Evolutionary conservation across 2,888 invertebrate genomes (phyloP).

Genomic region (Monopis laevigella): DNA sequence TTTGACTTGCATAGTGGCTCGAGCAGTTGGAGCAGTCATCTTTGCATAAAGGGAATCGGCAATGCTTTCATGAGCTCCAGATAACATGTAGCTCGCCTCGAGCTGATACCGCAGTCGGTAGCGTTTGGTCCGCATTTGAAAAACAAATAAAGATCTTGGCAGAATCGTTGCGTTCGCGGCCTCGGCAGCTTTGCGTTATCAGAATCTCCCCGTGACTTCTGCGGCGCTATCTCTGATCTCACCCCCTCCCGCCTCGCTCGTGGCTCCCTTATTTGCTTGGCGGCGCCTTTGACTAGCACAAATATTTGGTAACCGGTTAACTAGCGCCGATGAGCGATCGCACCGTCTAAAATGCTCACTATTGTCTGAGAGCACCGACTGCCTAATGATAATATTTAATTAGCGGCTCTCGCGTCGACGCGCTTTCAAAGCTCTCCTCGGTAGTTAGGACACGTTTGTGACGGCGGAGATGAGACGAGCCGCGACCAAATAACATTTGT

Average conservation of each 20-base stretch:
- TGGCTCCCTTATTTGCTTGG: slow-evolving; percentile 41
- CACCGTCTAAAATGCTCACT: slow-evolving; percentile 24
- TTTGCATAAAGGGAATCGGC: slow-evolving; percentile 7
- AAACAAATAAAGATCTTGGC: slow-evolving; percentile 30
- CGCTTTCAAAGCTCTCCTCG: slow-evolving; percentile 28
- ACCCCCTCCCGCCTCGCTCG: slow-evolving; percentile 31
- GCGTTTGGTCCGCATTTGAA: slow-evolving; percentile 23
- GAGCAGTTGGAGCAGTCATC: background rate
- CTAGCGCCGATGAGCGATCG: slow-evolving; percentile 54
- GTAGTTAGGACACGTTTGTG: slow-evolving; percentile 28
- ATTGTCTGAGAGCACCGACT: slow-evolving; percentile 54
- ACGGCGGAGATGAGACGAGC: slow-evolving; percentile 32
- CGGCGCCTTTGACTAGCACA: slow-evolving; percentile 56
- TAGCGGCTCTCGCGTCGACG: slow-evolving; percentile 52
- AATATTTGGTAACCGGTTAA: slow-evolving; percentile 61
- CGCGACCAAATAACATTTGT: slow-evolving; percentile 47
- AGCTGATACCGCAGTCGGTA: slow-evolving; percentile 5
- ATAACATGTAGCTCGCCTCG: too few relatives aligned
- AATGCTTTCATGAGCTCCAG: too few relatives aligned
- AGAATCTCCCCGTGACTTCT: slow-evolving; percentile 45
- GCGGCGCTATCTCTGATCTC: slow-evolving; percentile 44
- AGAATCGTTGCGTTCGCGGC: slow-evolving; percentile 31
- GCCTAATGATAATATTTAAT: slow-evolving; percentile 62
- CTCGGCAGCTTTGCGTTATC: slow-evolving; percentile 32
- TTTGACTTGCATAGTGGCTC: slow-evolving; percentile 8